Base-by-base conservation (phyloP, 2,797 vertebrate species). In the Arrhamphus sclerolepis region DNA sequence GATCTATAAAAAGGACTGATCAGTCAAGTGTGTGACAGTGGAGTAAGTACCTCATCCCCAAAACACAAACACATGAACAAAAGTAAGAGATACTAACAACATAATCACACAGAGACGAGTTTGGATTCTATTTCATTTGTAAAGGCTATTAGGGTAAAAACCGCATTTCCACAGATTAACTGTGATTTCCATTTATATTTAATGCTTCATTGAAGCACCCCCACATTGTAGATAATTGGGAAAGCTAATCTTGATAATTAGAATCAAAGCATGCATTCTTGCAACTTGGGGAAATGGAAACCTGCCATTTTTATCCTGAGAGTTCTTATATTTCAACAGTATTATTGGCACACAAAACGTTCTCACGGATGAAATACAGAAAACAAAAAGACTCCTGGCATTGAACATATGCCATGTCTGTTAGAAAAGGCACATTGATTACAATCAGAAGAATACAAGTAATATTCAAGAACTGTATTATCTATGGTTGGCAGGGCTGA, bases 171-270 rank as follows among this genome's bases (percentile, higher is more conserved):
- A 62, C 54, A 83, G 82, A 89, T 92, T 81, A 83, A 71, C 52
- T 64, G 64, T 70, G 66, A 84, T 89, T 88, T 87, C 67, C 79
- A 89, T 88, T 85, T 80, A 75, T 80, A 81, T 79, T 63, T 58
- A 84, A 81, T 62, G 67, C 62, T 82, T 78, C 60, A 73, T 19
- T 77, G 65, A 83, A 58, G 61, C 60, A 55, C 56, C 53, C 64
- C 55, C 53, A 75, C 68, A 75, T 58, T 58, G 58, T 48, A 54
- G 68, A 71, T 84, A 87, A 89, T 77, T 70, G 80, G 82, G 48
- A 56, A 78, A 70, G 72, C 79, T 89, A 89, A 86, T 89, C 89
- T 86, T 78, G 77, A 78, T 89, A 80, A 87, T 83, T 75, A 83
- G 78, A 83, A 73, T 73, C 75, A 28, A 52, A 77, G 77, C 75